Base-by-base conservation (phyloP, 35 echinoderm and acorn worm genomes). In the Apostichopus japonicus region DNA sequence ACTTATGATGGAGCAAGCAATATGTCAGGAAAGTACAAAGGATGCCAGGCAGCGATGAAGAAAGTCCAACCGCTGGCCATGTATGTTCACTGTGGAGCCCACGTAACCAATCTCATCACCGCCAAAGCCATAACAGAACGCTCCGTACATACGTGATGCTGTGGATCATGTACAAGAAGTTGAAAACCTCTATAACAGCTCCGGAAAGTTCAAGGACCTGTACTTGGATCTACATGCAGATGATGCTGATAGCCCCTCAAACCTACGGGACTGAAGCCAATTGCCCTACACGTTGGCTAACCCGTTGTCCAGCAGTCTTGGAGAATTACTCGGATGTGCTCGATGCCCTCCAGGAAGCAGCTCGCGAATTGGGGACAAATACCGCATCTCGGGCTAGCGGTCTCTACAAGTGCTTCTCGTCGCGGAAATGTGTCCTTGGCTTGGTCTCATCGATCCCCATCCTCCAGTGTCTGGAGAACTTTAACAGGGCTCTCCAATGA, bases 1-100 rank as follows among this genome's bases (percentile, higher is more conserved):
- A 94, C 95, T 22, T 96, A 94, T 88, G 92, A 94, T 79, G 95
- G 92, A 4, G 88, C 95, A 6, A 79, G 78, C 65, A 95, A 93
- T 54, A 95, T 96, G 92, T 78, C 71, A 8, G 92, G 89, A 16
- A 86, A 92, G 52, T 92, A 92, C 54, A 92, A 91, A 54, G 95
- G 95, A 21, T 91, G 92, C 83, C 92, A 93, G 62, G 95, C 95
- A 55, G 80, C 94, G 57, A 62, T 94, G 19, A 96, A 92, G 58
- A 89, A 93, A 22, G 21, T 59, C 1, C 91, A 93, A 77, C 91
- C 77, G 61, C 59, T 95, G 9, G 84, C 94, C 51, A 51, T 77
- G 44, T 93, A 93, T 80, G 54, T 76, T 67, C 91, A 95, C 44
- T 95, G 94, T 22, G 72, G 90, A 27, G 79, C 94, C 24, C 81